phyloP scores from a whole-genome alignment of 2,797 vertebrate genomes.

The Tadarida brasiliensis region DNA sequence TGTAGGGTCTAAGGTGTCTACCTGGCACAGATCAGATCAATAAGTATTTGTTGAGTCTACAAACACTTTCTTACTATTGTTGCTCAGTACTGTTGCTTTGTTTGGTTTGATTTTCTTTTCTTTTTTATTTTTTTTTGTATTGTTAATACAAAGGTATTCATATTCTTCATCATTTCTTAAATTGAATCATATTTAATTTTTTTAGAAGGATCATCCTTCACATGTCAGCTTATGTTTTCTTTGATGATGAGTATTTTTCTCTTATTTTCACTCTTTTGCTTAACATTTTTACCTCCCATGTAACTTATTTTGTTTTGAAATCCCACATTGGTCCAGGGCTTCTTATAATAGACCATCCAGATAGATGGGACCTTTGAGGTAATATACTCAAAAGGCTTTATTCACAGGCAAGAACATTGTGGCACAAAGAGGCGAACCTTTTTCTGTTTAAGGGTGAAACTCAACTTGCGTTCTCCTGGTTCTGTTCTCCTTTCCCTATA shows the following conservation, averaged over 20 bases:
- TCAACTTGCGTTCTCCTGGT: not conserved
- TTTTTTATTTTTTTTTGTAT: not conserved
- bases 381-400: not conserved
- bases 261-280: constrained; percentile 10
- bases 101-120: not conserved
- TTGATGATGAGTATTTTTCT: not conserved
- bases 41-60: not conserved
- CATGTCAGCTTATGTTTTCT: not conserved
- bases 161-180: not conserved
- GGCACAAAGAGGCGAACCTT: not conserved
- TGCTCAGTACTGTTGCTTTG: not conserved
- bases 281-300: not conserved
- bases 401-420: not conserved
- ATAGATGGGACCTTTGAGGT: not conserved
- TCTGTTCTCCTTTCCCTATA: not conserved
- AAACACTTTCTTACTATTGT: not conserved
- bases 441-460: not conserved
- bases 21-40: not conserved
- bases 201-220: not conserved
- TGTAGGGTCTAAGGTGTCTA: not conserved
- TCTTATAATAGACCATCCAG: not conserved
- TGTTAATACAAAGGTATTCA: not conserved
- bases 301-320: not conserved
- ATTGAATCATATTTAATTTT: not conserved
- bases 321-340: not conserved